Conservation (phyloP, 1,140 invertebrate genomes). For the Carposina sasakii region DNA sequence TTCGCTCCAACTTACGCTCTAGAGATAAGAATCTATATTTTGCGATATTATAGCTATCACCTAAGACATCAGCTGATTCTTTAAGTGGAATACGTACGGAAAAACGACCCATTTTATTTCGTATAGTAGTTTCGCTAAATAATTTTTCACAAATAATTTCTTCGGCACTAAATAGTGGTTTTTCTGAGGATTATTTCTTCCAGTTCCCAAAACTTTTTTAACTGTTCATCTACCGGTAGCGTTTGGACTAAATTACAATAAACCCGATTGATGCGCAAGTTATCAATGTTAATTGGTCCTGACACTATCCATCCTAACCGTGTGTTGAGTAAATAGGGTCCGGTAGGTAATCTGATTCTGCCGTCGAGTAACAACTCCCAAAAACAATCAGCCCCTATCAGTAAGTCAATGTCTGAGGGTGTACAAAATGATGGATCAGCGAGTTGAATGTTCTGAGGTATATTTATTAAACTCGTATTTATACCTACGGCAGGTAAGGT, state of each 20-base stretch:
- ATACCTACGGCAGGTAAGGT: constrained; percentile 10
- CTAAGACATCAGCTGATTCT: constrained; percentile 14
- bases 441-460: constrained; percentile 19
- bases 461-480: background rate
- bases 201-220: constrained; percentile 12
- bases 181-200: constrained; percentile 10
- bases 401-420: constrained; percentile 20
- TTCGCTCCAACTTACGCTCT: constrained; percentile 25
- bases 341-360: constrained; percentile 13
- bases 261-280: constrained; percentile 1
- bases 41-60: constrained; percentile 18
- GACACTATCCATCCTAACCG: constrained; percentile 32
- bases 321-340: constrained; percentile 27
- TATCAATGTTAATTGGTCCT: constrained; percentile 6
- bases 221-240: background rate
- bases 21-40: constrained; percentile 15
- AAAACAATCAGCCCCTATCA: constrained; percentile 29
- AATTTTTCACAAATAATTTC: constrained; percentile 17
- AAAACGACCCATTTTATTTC: constrained; percentile 18
- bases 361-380: constrained; percentile 27
- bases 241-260: constrained; percentile 12
- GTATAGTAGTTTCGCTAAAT: constrained; percentile 17
- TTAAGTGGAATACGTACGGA: constrained; percentile 20
- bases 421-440: constrained; percentile 23
- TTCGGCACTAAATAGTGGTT: background rate